A percentile compares a stretch with the other conserved stretches of the same genome.
Conservation (phyloP, 2,113 vertebrate species). For the Urocynchramus pylzowi region DNA sequence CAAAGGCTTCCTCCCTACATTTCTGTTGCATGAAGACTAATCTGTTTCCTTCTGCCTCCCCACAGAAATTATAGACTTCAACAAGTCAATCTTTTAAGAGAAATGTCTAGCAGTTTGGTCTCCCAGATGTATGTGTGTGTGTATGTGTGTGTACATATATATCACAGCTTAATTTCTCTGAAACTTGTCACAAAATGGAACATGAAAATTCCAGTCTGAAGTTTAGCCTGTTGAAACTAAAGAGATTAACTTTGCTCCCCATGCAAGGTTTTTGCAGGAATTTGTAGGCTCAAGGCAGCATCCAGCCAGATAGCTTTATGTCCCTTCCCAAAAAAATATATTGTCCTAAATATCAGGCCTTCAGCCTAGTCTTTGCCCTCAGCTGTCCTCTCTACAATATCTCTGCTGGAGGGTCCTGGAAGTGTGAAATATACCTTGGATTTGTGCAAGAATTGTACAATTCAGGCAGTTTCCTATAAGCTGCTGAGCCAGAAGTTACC, state of each 20-base stretch:
- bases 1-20: neutral
- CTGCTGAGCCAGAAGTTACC: neutral
- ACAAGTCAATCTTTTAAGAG: neutral
- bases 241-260: neutral
- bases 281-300: neutral
- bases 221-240: neutral
- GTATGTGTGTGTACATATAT: fast-evolving
- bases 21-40: neutral
- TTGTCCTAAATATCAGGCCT: neutral
- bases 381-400: neutral
- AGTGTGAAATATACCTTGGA: neutral
- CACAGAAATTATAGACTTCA: neutral
- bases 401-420: neutral
- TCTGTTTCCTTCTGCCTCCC: neutral
- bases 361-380: neutral
- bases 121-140: neutral
- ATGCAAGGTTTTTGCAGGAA: neutral
- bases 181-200: neutral
- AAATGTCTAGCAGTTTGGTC: neutral
- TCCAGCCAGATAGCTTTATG: neutral
- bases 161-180: neutral
- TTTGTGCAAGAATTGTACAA: neutral
- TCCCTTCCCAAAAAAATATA: neutral
- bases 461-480: neutral
- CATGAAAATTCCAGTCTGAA: neutral